phyloP scores from a whole-genome alignment of 2,113 vertebrate species.

The Rhabdomys dilectus region DNA sequence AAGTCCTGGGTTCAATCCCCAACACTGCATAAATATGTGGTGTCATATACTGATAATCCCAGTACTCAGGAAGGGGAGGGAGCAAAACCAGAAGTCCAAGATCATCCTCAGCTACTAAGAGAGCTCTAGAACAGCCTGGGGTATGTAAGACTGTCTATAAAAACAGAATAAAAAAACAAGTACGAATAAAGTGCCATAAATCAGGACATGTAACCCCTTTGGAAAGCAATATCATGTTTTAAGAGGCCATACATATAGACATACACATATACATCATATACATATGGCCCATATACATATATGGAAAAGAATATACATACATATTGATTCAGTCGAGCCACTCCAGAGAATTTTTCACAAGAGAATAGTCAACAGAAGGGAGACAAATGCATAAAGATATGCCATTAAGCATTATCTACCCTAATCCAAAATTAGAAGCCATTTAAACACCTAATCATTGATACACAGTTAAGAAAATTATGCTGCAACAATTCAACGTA shows the following conservation, averaged over 20 bases:
- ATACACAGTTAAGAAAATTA: conserved; percentile 72
- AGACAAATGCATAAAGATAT: conserved; percentile 59
- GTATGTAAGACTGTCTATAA: neutral
- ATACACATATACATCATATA: neutral
- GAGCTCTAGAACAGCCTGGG: neutral
- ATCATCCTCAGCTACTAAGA: neutral
- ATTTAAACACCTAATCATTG: conserved; percentile 69
- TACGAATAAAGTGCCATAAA: neutral
- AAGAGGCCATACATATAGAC: neutral
- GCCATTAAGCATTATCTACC: conserved; percentile 43
- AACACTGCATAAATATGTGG: neutral
- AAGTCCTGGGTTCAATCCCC: neutral
- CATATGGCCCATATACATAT: neutral
- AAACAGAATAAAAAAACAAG: neutral
- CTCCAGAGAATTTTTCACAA: conserved; percentile 30
- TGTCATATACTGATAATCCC: neutral
- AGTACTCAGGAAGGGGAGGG: neutral
- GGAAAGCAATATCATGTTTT: conserved; percentile 49
- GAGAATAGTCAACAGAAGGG: conserved; percentile 35
- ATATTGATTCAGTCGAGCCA: conserved; percentile 54
- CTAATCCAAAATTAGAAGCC: conserved; percentile 73
- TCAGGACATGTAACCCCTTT: neutral
- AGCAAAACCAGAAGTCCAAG: neutral
- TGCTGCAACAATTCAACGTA: conserved; percentile 63
- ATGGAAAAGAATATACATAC: neutral